These are phyloP conservation scores for Lymantria dispar DNA, from an alignment of 2,888 invertebrate species.

Conservation along the genomic window DNA sequence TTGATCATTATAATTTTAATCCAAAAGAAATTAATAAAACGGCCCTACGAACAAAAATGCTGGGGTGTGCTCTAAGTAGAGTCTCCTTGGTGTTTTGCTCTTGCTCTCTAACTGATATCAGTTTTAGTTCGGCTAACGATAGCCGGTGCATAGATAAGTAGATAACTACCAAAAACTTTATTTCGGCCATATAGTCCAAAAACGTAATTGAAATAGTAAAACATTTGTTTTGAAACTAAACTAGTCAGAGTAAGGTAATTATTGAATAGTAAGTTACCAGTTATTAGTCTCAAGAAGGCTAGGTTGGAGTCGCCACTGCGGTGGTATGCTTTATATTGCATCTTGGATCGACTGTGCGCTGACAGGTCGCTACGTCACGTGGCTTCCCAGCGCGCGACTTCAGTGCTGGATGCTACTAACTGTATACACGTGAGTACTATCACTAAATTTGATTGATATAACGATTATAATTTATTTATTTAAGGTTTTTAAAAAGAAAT, in stretches of 20 bases:
- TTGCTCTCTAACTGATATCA: constrained; percentile 52
- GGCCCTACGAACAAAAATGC: constrained; percentile 72
- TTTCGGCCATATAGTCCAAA: constrained; percentile 46
- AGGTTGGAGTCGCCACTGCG: constrained; percentile 66
- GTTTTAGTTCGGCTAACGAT: constrained; percentile 74
- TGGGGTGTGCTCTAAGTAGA: constrained; percentile 75
- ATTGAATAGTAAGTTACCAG: constrained; percentile 69
- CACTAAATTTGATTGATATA: constrained; percentile 16
- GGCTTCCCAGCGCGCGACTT: constrained; percentile 83
- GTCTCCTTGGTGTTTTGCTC: constrained; percentile 63
- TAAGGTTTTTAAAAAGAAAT: background rate
- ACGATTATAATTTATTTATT: background rate
- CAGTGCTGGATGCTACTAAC: constrained; percentile 87
- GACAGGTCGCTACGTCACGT: constrained; percentile 83
- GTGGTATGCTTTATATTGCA: constrained; percentile 81
- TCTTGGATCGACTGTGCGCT: constrained; percentile 83
- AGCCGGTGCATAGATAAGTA: constrained; percentile 81
- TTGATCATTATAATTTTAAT: constrained; percentile 42
- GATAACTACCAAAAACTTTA: constrained; percentile 42
- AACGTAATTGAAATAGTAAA: constrained; percentile 22
- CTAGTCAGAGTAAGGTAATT: constrained; percentile 67
- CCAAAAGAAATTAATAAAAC: constrained; percentile 48
- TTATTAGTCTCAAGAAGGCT: constrained; percentile 43
- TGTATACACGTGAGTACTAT: constrained; percentile 85
- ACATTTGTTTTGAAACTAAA: constrained; percentile 34